phyloP scores from a whole-genome alignment of 2,888 invertebrate genomes.

The Abrostola triplasia region DNA sequence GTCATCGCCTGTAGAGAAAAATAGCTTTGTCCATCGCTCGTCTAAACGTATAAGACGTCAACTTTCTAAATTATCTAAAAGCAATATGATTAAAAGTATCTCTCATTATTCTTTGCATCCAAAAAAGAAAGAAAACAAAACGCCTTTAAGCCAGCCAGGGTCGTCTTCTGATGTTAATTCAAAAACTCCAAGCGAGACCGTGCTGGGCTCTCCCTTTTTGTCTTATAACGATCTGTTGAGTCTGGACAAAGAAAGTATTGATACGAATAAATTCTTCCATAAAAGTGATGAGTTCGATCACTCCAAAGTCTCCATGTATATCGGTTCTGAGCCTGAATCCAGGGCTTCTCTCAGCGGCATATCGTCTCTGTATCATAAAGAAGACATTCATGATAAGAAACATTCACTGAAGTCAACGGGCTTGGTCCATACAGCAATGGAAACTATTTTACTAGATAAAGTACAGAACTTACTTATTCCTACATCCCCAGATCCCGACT shows the following conservation, averaged over 20 bases:
- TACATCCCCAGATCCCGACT: slow-evolving; percentile 72
- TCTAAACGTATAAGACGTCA: slow-evolving; percentile 80
- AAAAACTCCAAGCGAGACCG: slow-evolving; percentile 82
- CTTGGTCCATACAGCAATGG: slow-evolving; percentile 86
- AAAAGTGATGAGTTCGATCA: slow-evolving; percentile 76
- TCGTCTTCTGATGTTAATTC: slow-evolving; percentile 79
- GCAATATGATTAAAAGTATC: slow-evolving; percentile 83
- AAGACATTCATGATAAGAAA: slow-evolving; percentile 70
- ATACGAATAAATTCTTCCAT: slow-evolving; percentile 68
- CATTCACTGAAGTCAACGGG: slow-evolving; percentile 74
- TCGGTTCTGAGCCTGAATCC: slow-evolving; percentile 83
- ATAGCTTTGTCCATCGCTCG: slow-evolving; percentile 81
- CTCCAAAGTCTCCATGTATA: slow-evolving; percentile 81
- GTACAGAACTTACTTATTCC: slow-evolving; percentile 81
- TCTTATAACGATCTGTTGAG: slow-evolving; percentile 81
- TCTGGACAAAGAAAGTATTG: slow-evolving; percentile 73
- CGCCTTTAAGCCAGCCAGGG: slow-evolving; percentile 77
- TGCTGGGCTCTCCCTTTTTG: slow-evolving; percentile 86
- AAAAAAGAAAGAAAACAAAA: slow-evolving; percentile 76
- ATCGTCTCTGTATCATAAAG: slow-evolving; percentile 63
- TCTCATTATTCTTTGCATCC: slow-evolving; percentile 82
- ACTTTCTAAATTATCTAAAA: slow-evolving; percentile 80
- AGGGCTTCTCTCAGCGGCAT: slow-evolving; percentile 78
- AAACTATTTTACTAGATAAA: slow-evolving; percentile 88
- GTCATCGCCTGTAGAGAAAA: slow-evolving; percentile 81